Conservation (phyloP, 2,113 vertebrate genomes). For the Epinephelus lanceolatus region DNA sequence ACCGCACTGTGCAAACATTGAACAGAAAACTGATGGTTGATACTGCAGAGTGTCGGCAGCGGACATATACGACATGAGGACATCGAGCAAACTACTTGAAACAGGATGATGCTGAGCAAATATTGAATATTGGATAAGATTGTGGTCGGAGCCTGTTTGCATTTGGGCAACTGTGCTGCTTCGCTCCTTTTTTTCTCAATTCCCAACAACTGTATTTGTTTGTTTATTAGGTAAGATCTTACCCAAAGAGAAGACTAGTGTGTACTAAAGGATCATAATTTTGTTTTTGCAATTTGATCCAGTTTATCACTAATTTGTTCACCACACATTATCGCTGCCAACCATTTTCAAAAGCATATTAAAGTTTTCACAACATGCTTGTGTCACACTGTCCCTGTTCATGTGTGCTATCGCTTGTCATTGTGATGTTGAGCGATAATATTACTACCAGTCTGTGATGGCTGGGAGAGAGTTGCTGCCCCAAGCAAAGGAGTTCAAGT, state of each 20-base stretch:
- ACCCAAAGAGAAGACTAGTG: background rate
- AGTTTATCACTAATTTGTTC: background rate
- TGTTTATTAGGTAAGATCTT: background rate
- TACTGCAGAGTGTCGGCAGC: background rate
- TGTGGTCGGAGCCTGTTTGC: background rate
- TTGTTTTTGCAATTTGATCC: background rate
- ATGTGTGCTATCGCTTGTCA: no score
- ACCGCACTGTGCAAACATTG: slow-evolving; percentile 18
- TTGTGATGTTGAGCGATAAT: no score
- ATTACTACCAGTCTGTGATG: no score
- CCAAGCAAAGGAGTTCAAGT: no score
- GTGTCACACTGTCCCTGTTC: no score
- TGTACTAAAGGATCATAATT: background rate
- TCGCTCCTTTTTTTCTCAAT: background rate
- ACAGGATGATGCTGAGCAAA: background rate
- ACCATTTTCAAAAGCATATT: no score
- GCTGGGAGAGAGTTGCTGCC: no score
- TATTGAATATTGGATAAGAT: background rate
- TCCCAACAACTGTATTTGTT: background rate
- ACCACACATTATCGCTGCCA: background rate
- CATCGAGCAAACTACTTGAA: background rate
- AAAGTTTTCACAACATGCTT: no score
- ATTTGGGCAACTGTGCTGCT: background rate
- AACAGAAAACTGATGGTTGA: slow-evolving; percentile 24
- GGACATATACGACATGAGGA: background rate